Base-by-base conservation (phyloP, 2,113 vertebrate species). In the Recurvirostra avosetta region DNA sequence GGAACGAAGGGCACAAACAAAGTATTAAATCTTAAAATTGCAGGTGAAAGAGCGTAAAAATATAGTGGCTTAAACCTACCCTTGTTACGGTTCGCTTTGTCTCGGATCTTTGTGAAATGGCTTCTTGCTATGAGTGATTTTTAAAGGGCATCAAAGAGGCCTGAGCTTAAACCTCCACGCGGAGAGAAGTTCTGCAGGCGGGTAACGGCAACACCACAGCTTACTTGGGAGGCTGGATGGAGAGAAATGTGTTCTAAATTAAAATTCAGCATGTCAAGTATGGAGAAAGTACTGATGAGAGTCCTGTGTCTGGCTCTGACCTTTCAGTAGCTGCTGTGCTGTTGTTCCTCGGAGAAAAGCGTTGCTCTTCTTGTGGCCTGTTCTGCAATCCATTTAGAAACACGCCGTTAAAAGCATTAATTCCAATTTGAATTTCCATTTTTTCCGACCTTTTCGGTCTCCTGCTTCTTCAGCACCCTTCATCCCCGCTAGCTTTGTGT, bases 401-500 rank as follows among this genome's bases (percentile, higher is more conserved):
- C 71, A 32, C 2, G 1, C 52, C 1, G 0, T 75, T 96, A 94
- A 91, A 92, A 95, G 65, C 86, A 79, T 94, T 94, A 76, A 94
- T 93, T 90, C 88, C 50, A 47, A 73, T 92, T 56, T 47, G 49
- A 89, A 91, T 94, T 95, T 92, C 91, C 91, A 72, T 91, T 91
- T 94, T 93, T 95, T 45, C 65, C 13, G 14, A 91, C 96, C 86
- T 95, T 97, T 95, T 85, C 66, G 49, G 88, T 74, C 76, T 92
- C 66, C 65, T 55, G 23, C 43, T 91, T 63, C 66, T 86, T 86
- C 62, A 61, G 70, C 74, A 58, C 75, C 70, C 45, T 81, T 45
- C 70, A 45, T 56, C 49, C 53, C 71, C 5, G 8, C 49, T 84
- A 67, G 49, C 68, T 94, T 84, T 84, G 47, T 81, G 36, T 75